phyloP scores from a whole-genome alignment of 2,888 invertebrate genomes.

The Bugula neritina region DNA sequence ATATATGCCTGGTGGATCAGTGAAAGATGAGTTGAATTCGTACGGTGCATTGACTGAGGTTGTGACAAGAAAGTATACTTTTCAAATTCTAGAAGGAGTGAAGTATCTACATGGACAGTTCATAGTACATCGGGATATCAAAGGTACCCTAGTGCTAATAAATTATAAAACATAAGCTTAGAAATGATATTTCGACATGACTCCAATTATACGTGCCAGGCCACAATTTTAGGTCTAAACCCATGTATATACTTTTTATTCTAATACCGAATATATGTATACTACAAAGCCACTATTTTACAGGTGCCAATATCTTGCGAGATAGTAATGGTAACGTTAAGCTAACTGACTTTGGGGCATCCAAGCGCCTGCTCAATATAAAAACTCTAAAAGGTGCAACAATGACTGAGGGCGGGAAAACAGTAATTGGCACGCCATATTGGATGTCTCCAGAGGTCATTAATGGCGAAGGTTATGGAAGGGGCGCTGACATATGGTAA shows the following conservation, averaged over 20 bases:
- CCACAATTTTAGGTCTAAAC: too few species aligned
- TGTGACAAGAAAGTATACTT: slow-evolving; percentile 50
- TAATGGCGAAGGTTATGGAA: slow-evolving; percentile 51
- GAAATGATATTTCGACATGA: too few species aligned
- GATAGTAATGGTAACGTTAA: slow-evolving; percentile 55
- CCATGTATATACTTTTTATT: too few species aligned
- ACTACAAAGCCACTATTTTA: neutral
- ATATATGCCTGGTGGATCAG: slow-evolving; percentile 56
- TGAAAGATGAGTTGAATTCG: slow-evolving; percentile 52
- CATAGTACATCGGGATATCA: slow-evolving; percentile 56
- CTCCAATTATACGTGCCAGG: too few species aligned
- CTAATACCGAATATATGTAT: too few species aligned
- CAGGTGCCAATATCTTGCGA: slow-evolving; percentile 55
- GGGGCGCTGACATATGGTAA: slow-evolving; percentile 54
- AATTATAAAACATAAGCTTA: too few species aligned
- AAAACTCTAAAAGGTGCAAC: slow-evolving; percentile 26
- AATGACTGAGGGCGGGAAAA: slow-evolving; percentile 33
- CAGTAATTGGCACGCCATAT: slow-evolving; percentile 52
- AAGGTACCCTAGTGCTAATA: slow-evolving; percentile 45
- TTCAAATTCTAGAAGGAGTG: slow-evolving; percentile 55
- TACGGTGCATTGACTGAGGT: slow-evolving; percentile 53
- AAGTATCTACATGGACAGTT: slow-evolving; percentile 54
- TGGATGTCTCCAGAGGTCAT: slow-evolving; percentile 55
- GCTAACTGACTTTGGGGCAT: slow-evolving; percentile 56
- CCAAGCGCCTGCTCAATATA: slow-evolving; percentile 53